phyloP scores from a whole-genome alignment of 53 echinoderm and acorn worm species.

The Arbacia lixula region DNA sequence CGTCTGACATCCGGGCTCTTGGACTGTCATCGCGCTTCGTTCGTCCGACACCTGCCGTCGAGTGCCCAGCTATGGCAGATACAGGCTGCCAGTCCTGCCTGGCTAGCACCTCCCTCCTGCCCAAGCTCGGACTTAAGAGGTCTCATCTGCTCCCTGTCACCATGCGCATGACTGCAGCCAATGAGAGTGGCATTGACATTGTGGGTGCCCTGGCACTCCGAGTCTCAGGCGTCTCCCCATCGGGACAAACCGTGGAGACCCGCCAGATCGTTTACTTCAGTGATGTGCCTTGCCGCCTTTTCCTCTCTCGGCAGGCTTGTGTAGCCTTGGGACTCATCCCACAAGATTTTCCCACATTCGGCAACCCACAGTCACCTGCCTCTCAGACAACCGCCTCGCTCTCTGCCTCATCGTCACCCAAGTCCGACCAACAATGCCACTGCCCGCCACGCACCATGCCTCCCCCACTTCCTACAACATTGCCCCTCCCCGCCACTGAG shows the following conservation, averaged over 20 bases:
- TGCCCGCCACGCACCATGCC: conserved; percentile 53
- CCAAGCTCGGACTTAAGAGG: too few species aligned
- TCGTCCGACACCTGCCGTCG: background rate
- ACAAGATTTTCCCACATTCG: conserved; percentile 51
- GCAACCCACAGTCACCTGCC: conserved; percentile 17
- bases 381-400: background rate
- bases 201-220: background rate
- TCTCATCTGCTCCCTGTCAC: conserved; percentile 66
- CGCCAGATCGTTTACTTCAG: conserved; percentile 62
- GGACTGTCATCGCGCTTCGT: conserved; percentile 3
- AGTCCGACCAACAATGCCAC: too few species aligned
- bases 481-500: conserved; percentile 53
- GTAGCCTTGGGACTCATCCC: conserved; percentile 59
- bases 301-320: conserved; percentile 56
- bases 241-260: conserved; percentile 41
- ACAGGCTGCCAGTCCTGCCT: conserved; percentile 44
- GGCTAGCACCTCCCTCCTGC: too few species aligned
- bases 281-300: conserved; percentile 38
- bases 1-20: conserved; percentile 10
- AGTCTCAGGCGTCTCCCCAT: background rate
- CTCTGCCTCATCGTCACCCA: conserved; percentile 5
- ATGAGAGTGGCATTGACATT: conserved; percentile 9
- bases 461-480: conserved; percentile 52
- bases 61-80: conserved; percentile 61
- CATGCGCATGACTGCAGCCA: conserved; percentile 59